phyloP scores from a whole-genome alignment of 1,140 invertebrate genomes.

The Parapsyche elsis region DNA sequence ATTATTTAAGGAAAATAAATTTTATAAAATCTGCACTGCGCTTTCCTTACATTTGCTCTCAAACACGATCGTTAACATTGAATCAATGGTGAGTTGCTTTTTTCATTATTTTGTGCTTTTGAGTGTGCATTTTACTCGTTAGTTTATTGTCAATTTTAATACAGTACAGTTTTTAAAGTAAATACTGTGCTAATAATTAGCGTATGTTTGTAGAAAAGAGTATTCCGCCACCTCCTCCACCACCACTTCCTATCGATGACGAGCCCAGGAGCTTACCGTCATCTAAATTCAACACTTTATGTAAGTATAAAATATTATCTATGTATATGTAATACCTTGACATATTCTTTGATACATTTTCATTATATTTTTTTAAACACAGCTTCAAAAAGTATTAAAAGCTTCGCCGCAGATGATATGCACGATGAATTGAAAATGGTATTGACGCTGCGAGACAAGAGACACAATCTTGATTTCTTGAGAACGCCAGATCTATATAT shows the following conservation, averaged over 20 bases:
- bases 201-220: constrained; percentile 1
- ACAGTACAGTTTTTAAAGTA: not conserved
- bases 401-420: constrained; percentile 65
- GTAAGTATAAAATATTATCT: constrained; percentile 43
- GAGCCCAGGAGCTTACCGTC: constrained; percentile 55
- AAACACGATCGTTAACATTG: not conserved
- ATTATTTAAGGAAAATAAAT: not conserved
- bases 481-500: constrained; percentile 81
- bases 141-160: not conserved
- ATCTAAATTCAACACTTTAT: constrained; percentile 52
- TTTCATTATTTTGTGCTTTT: not conserved
- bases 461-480: constrained; percentile 70
- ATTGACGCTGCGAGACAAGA: constrained; percentile 71
- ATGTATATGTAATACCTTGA: constrained; percentile 1
- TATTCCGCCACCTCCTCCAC: constrained; percentile 56
- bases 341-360: not conserved
- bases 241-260: constrained; percentile 58
- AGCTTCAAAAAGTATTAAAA: constrained; percentile 61
- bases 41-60: not conserved
- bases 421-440: constrained; percentile 78
- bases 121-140: not conserved
- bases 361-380: constrained; percentile 35
- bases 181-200: not conserved
- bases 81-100: not conserved
- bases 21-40: not conserved